Base-by-base conservation (phyloP, 2,888 invertebrate genomes). In the Drosophila sordidula region DNA sequence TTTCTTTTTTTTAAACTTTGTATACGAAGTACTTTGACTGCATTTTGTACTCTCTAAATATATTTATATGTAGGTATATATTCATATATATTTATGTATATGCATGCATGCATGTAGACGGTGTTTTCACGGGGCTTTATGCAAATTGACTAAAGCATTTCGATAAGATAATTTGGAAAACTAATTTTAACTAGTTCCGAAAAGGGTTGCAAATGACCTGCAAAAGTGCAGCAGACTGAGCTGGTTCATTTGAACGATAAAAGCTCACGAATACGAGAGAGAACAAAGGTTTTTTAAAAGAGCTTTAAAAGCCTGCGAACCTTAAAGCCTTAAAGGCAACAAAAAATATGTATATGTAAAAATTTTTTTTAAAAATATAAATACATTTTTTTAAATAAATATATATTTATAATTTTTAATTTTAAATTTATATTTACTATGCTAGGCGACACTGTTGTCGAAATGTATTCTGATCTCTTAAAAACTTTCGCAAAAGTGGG, bases 21-120 rank as follows among this genome's bases (percentile, higher is more conserved):
- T 50, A 46, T 51, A 71, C 55, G 52, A 72, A 65, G 73, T 34
- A 72, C 38, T 36, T 5, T 46, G 18, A 18, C 18, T 18, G 38
- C 72, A 49, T 45, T 41, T 72, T 36, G 44, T 73, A 54, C 65
- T 42, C 11, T 26, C 9, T 12, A 25, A 32, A 46, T 67, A 47
- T 34, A 16, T 38, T 22, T 32, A 25, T 38, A 39, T 45, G 36
- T 29, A 38, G 54, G 9, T 52, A 36, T 34, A 29, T 46, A 8
- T 9, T 41, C 46, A n/a, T 32, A 52, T 51, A 29, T 42, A 14
- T 34, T 25, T 34, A 34, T n/a, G 34, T 41, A 46, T 41, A 38
- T 44, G 26, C 26, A 50, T 44, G 8, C 14, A 5, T n/a, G 34
- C 12, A 34, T 29, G 29, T 29, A 29, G 29, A 29, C 29, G 29